Base-by-base conservation (phyloP, 2,888 invertebrate species). In the Tachina lurida region DNA sequence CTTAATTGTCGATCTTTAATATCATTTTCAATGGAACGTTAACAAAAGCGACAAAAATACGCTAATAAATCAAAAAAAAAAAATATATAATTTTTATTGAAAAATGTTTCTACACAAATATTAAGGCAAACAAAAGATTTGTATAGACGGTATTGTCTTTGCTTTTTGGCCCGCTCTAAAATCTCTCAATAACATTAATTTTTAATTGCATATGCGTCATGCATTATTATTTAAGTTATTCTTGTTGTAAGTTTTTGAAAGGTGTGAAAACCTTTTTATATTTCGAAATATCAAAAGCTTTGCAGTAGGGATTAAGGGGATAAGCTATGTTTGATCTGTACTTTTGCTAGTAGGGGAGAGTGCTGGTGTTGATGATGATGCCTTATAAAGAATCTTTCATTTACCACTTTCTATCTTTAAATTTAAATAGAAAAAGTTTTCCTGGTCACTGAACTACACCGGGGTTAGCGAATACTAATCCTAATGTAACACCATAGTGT, bases 61-160 rank as follows among this genome's bases (percentile, higher is more conserved):
- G 49, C 74, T 63, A 67, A 74, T 79, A 83, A 86, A 83, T 86
- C 75, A 76, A 67, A 71, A 79, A 79, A 71, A 82, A 81, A n/a
- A n/a, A n/a, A n/a, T n/a, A n/a, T n/a, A n/a, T 74, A 78, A 84
- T 76, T 63, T 22, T 71, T 71, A 71, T 83, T 86, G 71, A 83
- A 60, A 56, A 70, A 75, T 60, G 65, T 56, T 31, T 22, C 10
- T 65, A n/a, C 43, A 19, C 22, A 22, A 45, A 62, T 58, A 80
- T 63, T 45, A 9, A 56, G 70, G 13, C 17, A 45, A 71, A 79
- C 71, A 79, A 73, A 63, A 73, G 56, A 71, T 10, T 43, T 56
- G 31, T 43, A 22, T 41, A 54, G 45, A 54, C 15, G n/a, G n/a
- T 13, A 13, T 58, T 65, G 54, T 45, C 10, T 47, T 19, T 22